Evolutionary conservation across 1,140 invertebrate genomes (phyloP).

Genomic region (Microplitis mediator): DNA sequence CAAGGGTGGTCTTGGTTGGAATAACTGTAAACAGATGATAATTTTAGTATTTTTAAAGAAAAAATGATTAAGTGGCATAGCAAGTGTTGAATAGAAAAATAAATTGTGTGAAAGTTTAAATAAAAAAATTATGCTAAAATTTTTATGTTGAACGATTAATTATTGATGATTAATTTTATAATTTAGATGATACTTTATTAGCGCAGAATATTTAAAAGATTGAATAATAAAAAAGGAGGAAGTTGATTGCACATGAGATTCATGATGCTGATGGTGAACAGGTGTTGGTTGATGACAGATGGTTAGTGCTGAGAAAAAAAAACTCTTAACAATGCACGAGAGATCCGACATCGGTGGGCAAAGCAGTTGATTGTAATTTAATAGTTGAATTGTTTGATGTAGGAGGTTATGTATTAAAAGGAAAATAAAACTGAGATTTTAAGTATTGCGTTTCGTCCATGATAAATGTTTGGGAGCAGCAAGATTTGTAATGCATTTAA

Average conservation of each 20-base stretch:
- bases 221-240: not conserved
- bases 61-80: no score
- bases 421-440: not conserved
- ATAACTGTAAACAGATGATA: no score
- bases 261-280: conserved; percentile 32
- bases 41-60: no score
- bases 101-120: no score
- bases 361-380: conserved; percentile 4
- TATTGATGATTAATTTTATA: no score
- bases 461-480: no score
- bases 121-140: no score
- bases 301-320: conserved; percentile 35
- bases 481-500: no score
- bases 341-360: not conserved
- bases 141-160: no score
- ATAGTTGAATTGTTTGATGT: not conserved
- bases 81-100: no score
- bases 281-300: conserved; percentile 42
- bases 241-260: not conserved
- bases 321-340: not conserved
- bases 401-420: not conserved
- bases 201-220: not conserved
- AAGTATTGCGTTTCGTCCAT: not conserved
- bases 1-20: no score
- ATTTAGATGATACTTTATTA: no score